Base-by-base conservation (phyloP, 1,140 invertebrate genomes). In the Drosophila arawakana region DNA sequence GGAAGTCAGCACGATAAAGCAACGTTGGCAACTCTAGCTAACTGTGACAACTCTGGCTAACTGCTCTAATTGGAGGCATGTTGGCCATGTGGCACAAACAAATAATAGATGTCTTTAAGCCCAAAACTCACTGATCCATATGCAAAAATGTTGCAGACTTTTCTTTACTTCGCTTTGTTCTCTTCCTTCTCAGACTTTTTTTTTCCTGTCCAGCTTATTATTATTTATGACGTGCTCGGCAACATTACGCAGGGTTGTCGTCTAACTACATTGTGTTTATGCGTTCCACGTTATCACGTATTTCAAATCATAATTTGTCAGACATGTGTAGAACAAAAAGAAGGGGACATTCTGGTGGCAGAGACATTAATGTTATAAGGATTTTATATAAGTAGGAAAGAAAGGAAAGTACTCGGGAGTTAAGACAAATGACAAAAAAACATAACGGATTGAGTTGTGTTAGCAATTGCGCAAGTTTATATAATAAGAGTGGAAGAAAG, bases 1-100 rank as follows among this genome's bases (percentile, higher is more conserved):
- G 81, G 81, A 84, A 84, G 77, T 84, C 21, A 49, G 73, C 44
- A 49, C 81, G 77, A 84, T 84, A 84, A 83, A 80, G 77, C 66
- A 50, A 21, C 55, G 58, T 35, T 57, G 41, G 13, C 37, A 15
- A 34, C 25, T 34, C 37, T 44, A 15, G 34, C 43, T 59, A 71
- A 71, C 73, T 58, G 78, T 76, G 76, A 76, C 63, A 46, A 21
- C 47, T 58, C 35, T 44, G 41, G 43, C 41, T 30, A 68, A 55
- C 9, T 41, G 55, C 49, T 79, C 67, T 83, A 79, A 82, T 83
- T 83, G 80, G 34, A 46, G 49, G 35, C 72, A 62, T 68, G 41
- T 41, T 55, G 37, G 35, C 49, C 58, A 74, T 75, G 67, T 75
- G 73, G 43, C 60, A 37, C 60, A 37, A 15, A 37, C 35, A 70